Evolutionary conservation across 2,888 invertebrate species (phyloP).

Genomic region (Oligia latruncula): DNA sequence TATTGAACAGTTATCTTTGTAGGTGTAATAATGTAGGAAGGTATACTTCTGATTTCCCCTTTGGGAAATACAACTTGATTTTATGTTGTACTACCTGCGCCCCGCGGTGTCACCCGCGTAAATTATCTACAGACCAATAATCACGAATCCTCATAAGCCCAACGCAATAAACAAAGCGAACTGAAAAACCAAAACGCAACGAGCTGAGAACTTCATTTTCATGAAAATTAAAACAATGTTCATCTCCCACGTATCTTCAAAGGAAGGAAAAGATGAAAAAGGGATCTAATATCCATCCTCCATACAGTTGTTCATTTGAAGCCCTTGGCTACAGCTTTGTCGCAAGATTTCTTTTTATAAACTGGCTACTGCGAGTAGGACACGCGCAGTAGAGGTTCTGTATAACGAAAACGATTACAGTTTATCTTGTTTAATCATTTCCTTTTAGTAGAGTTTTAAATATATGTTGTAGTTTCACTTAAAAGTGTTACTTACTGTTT

Average conservation of each 20-base stretch:
- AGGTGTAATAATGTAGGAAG: background rate
- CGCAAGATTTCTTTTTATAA: slow-evolving; percentile 28
- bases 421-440: too few species aligned
- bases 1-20: background rate
- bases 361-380: background rate
- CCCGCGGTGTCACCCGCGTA: too few species aligned
- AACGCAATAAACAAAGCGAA: slow-evolving; percentile 2
- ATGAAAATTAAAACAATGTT: slow-evolving; percentile 48
- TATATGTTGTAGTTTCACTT: too few species aligned
- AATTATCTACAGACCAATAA: background rate
- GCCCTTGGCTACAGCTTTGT: slow-evolving; percentile 49
- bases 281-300: slow-evolving; percentile 47
- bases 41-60: background rate
- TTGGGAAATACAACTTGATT: background rate
- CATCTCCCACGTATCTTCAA: slow-evolving; percentile 44
- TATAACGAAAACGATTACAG: background rate
- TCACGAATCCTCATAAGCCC: background rate
- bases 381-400: background rate
- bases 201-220: slow-evolving; percentile 34
- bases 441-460: too few species aligned
- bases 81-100: background rate
- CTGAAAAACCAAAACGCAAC: slow-evolving; percentile 13
- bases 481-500: background rate
- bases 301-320: slow-evolving; percentile 50
- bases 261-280: slow-evolving; percentile 26